Base-by-base conservation (phyloP, 2,797 vertebrate species). In the Furcifer pardalis region DNA sequence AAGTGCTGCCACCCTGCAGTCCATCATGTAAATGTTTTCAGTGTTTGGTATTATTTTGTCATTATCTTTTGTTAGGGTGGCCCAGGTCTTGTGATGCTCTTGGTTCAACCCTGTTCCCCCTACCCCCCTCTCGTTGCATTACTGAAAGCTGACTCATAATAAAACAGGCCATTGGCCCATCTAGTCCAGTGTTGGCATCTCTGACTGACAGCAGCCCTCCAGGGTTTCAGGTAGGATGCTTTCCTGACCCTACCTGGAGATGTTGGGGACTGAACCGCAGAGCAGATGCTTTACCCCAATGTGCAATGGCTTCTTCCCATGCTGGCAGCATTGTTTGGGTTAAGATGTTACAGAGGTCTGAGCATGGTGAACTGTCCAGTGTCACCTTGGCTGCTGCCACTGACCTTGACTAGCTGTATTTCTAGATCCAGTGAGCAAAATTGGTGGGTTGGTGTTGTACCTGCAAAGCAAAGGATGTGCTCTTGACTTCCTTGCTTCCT, bases 1-100 rank as follows among this genome's bases (percentile, higher is more conserved):
- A 91, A 85, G 78, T 90, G 90, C 10, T 25, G 52, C 32, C 75
- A 5, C 0, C 1, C 68, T 37, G 3, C 88, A 7, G 0, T 27
- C 32, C 86, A 89, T 46, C 89, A 87, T 73, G 96, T 96, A 68
- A 91, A 94, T 94, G 62, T 84, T 84, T 88, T 96, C 65, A 91
- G 94, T 94, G 56, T 86, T 84, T 88, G n/a, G 8, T 46, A 62
- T 71, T 72, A 76, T 66, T n/a, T 72, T 80, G 1, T 10, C 1
- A 27, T 15, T 63, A 59, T 10, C 5, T 9, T 87, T 27, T 44
- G 73, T 89, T 87, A 81, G 40, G 62, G 49, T 37, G 5, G 32
- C 59, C 63, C 65, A 27, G 6, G 32, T 13, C 37, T 63, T 49
- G 23, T 21, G 12, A 15, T 12, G 19, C 27, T n/a, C 66, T n/a